Percentiles rank a stretch among this genome's conserved stretches.
These are phyloP conservation scores for Campopleginae sp. DNA, from an alignment of 2,888 invertebrate species.

Conservation along the genomic window DNA sequence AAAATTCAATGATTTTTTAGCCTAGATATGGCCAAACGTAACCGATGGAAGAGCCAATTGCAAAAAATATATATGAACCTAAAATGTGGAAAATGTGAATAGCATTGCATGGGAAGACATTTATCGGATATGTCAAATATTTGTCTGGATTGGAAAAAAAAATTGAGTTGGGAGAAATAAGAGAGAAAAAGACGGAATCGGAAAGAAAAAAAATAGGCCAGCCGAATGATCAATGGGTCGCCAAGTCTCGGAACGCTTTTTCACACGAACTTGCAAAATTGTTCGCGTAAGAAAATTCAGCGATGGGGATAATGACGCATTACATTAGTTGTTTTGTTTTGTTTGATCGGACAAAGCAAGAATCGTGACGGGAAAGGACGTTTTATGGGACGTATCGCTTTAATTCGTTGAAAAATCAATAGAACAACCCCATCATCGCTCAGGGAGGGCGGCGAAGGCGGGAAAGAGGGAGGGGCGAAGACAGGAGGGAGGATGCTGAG, in stretches of 20 bases:
- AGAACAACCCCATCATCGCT: slow-evolving; percentile 79
- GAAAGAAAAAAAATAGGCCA: not conserved
- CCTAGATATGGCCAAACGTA: too few relatives aligned
- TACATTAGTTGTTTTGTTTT: not conserved
- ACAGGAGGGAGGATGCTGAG: slow-evolving; percentile 55
- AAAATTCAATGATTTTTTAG: too few relatives aligned
- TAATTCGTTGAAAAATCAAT: slow-evolving; percentile 83
- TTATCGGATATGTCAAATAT: too few relatives aligned
- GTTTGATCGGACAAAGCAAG: not conserved
- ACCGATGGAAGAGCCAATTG: too few relatives aligned
- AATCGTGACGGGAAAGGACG: slow-evolving; percentile 10
- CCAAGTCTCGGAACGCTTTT: slow-evolving; percentile 2
- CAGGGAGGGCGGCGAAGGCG: slow-evolving; percentile 67
- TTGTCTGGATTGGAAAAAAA: too few relatives aligned
- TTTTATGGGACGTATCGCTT: slow-evolving; percentile 75
- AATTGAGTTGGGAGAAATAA: too few relatives aligned
- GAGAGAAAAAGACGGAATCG: too few relatives aligned
- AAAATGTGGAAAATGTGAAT: not conserved
- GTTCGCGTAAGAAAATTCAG: not conserved
- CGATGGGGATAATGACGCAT: not conserved
- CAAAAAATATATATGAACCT: not conserved
- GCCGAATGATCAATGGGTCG: slow-evolving; percentile 24
- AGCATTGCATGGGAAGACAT: too few relatives aligned
- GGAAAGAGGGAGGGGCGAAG: slow-evolving; percentile 69
- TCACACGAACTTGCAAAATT: not conserved